Evolutionary conservation across 64 coral and sea anemone species (phyloP), one percentile per base, ranked within the genome.

Genomic region (Pocillopora damicornis): DNA sequence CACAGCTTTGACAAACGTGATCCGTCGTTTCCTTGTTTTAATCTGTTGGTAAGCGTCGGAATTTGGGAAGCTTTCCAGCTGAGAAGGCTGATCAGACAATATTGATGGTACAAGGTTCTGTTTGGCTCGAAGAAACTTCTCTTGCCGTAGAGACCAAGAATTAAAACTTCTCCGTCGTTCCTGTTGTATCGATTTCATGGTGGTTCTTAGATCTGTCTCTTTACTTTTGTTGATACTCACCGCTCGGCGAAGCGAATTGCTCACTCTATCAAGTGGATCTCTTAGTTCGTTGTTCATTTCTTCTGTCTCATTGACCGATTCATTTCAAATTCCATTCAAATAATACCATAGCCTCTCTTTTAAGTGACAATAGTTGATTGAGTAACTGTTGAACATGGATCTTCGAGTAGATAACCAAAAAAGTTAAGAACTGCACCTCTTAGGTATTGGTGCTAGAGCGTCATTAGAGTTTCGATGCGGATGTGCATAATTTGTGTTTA

Each of bases 181-280:
- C 18, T 91, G 91, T 74, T 96, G 94, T 68, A 96, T 92, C 9
- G 94, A 90, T 59, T 75, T 96, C 76, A 96, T 88, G n/a, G 81
- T 92, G 56, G 76, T 93, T 73, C 88, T 76, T 63, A 96, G 82
- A 82, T 96, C 94, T 75, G 76, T 96, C 75, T 96, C 94, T 76
- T 79, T 88, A 73, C 89, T 87, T 90, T 92, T 92, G 88, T 96
- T 96, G 67, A 96, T 88, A 68, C 81, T 96, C 61, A 96, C 91
- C 11, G 94, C 94, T 51, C 94, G 77, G 1, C 94, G 94, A 73
- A 96, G 83, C 60, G 94, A 96, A 23, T 92, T 96, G 58, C 94
- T 96, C 16, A 96, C 76, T 76, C 87, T 96, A 58, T 96, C 94
- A 20, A 96, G 78, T 60, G 94, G 94, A 63, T 96, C 94, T 83